phyloP scores from a whole-genome alignment of 2,797 vertebrate species.

The Sus cebifrons region DNA sequence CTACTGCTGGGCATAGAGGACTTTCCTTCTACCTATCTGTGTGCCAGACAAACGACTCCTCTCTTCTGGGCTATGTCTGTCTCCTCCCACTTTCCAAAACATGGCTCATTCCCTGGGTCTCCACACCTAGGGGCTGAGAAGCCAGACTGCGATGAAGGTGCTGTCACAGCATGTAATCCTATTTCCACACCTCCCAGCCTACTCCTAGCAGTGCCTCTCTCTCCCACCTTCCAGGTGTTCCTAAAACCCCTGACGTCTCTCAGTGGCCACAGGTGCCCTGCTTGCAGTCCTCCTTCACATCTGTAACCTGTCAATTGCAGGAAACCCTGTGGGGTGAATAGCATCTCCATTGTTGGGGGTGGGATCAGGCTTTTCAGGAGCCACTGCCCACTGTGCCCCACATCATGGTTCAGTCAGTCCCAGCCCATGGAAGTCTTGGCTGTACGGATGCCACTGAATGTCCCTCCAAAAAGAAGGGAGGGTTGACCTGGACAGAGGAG shows the following conservation, averaged over 20 bases:
- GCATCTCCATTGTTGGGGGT: neutral
- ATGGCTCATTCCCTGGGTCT: neutral
- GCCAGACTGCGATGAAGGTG: neutral
- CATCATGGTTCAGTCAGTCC: neutral
- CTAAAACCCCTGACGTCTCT: neutral
- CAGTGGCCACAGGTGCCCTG: neutral
- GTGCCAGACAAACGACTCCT: accelerated
- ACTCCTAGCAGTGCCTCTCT: neutral
- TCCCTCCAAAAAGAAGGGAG: neutral
- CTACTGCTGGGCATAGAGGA: neutral
- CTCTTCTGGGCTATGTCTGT: neutral
- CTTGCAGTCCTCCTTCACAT: neutral
- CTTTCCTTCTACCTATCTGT: neutral
- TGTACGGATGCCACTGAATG: neutral
- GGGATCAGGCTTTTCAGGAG: neutral
- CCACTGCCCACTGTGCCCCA: neutral
- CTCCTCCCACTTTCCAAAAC: neutral
- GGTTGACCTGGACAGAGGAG: neutral
- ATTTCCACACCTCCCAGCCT: neutral
- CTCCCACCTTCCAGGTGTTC: neutral
- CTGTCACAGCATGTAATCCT: neutral
- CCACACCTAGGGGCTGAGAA: neutral
- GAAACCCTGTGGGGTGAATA: neutral
- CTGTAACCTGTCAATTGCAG: neutral
- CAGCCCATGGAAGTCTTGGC: neutral